Evolutionary conservation across 92 coral and sea anemone genomes (phyloP), one percentile per base, ranked within the genome.

Genomic region (Zoanthus sociatus): DNA sequence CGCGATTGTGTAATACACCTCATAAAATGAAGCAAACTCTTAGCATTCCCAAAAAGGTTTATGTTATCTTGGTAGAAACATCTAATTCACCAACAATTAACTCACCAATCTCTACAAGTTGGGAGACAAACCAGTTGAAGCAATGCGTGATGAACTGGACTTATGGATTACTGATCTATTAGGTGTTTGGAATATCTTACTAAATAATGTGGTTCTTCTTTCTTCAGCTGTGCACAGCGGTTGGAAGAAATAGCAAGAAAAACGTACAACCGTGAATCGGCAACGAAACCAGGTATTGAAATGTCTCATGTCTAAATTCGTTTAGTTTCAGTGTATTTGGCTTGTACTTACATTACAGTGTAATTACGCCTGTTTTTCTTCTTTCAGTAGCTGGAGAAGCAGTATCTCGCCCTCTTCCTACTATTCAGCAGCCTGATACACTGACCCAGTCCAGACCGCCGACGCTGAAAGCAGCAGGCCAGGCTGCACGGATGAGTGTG

Each of bases 401-500:
- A 20, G 70, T 54, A 47, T 9, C 58, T 55, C 71, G 72, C 9
- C 78, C 18, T 77, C 26, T 67, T 45, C 56, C 69, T 7, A 42
- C 73, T 3, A 44, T 66, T 26, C 83, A 48, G 37, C 51, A 14
- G 82, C 14, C 85, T 50, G 60, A 45, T 50, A 11, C 69, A 31
- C 75, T 20, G 51, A 47, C 63, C 11, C 91, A 73, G 44, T 56
- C 50, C 50, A 93, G 84, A 87, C 95, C 97, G 42, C 99, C 92
- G 5, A 92, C 94, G 11, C 91, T 97, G 87, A 93, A 90, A 76
- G 84, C 95, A 15, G 93, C 98, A 61, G 99, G 92, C 63, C 92
- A 96, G 16, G 99, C 98, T 71, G 95, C 92, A 30, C 93, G 94
- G 21, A 71, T 98, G 16, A 88, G 95, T 37, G 55, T 93, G 21